phyloP scores from a whole-genome alignment of 1,140 invertebrate species.

The Andricus grossulariae region DNA sequence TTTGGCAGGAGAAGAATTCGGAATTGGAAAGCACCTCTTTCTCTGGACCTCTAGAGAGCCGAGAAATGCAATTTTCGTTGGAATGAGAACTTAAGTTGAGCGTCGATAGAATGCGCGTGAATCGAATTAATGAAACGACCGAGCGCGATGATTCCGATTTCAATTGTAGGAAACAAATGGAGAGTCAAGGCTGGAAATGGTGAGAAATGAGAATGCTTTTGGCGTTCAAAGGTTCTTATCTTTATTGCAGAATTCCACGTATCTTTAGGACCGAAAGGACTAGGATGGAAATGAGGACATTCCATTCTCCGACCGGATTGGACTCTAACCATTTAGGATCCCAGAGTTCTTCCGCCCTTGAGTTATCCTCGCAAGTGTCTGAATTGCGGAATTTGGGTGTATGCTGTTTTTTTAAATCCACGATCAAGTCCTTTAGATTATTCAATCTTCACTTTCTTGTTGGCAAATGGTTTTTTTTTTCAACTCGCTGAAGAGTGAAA shows the following conservation, averaged over 20 bases:
- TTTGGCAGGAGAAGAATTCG: no score
- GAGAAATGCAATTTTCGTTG: slow-evolving; percentile 23
- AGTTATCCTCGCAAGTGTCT: neutral
- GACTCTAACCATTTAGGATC: slow-evolving; percentile 64
- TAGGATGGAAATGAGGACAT: slow-evolving; percentile 58
- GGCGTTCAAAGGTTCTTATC: slow-evolving; percentile 63
- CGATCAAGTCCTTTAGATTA: slow-evolving; percentile 19
- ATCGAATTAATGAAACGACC: slow-evolving; percentile 1
- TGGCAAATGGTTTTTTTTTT: no score
- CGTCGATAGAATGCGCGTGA: neutral
- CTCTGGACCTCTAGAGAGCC: neutral
- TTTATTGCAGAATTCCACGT: slow-evolving; percentile 65
- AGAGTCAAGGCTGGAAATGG: slow-evolving; percentile 13
- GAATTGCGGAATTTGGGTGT: neutral
- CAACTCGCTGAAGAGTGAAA: no score
- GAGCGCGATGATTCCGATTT: slow-evolving; percentile 41
- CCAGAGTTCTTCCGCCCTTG: slow-evolving; percentile 56
- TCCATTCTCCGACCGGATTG: slow-evolving; percentile 57
- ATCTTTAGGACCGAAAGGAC: slow-evolving; percentile 47
- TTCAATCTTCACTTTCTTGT: neutral
- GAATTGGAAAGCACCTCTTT: no score
- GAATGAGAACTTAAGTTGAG: slow-evolving; percentile 17
- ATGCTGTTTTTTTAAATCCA: neutral
- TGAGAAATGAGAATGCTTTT: slow-evolving; percentile 33
- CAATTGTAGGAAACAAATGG: slow-evolving; percentile 34